Conservation (phyloP, 1,140 invertebrate genomes). For the Globodera rostochiensis region DNA sequence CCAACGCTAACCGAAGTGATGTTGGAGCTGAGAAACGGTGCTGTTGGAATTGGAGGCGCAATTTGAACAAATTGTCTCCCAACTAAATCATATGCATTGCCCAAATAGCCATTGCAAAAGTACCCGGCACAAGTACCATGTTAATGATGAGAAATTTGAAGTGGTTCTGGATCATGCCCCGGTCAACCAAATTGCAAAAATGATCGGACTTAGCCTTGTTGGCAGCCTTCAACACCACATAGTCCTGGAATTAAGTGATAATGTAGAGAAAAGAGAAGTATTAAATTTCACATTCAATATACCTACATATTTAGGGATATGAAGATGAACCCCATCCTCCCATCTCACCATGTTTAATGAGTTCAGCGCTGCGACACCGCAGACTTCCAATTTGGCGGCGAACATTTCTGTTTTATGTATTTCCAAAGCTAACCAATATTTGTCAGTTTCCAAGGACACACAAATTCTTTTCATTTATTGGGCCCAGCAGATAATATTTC, state of each 20-base stretch:
- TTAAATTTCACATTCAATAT: too few relatives aligned
- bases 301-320: too few relatives aligned
- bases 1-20: conserved; percentile 49
- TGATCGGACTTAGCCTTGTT: conserved; percentile 42
- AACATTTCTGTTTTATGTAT: conserved; percentile 38
- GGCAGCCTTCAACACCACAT: conserved; percentile 58
- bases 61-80: conserved; percentile 58
- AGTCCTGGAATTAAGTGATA: conserved; percentile 35
- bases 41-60: conserved; percentile 59
- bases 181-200: conserved; percentile 53
- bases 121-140: conserved; percentile 44
- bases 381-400: conserved; percentile 62
- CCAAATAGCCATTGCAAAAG: not conserved
- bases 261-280: too few relatives aligned
- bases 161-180: conserved; percentile 64
- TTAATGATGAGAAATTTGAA: conserved; percentile 65
- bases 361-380: conserved; percentile 47
- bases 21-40: conserved; percentile 62
- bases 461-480: too few relatives aligned
- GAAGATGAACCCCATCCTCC: too few relatives aligned
- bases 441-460: too few relatives aligned
- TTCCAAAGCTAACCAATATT: too few relatives aligned
- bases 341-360: conserved; percentile 51
- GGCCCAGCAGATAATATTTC: too few relatives aligned
- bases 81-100: conserved; percentile 42